Base-by-base conservation (phyloP, 2,888 invertebrate genomes). In the Dasysyrphus tricinctus region DNA sequence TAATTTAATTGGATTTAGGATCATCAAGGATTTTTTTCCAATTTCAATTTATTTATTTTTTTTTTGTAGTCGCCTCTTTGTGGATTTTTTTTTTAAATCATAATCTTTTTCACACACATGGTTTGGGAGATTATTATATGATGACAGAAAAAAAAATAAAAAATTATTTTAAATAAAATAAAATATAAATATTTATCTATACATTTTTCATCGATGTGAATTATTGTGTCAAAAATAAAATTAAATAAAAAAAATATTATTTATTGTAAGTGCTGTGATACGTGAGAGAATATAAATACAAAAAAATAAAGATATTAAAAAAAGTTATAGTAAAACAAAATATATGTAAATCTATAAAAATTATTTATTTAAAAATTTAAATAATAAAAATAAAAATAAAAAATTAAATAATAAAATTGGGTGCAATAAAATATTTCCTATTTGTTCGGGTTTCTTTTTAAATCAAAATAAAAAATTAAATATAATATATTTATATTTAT, bases 1-100 rank as follows among this genome's bases (percentile, higher is more conserved):
- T 85, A 85, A 85, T 80, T 85, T 85, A 80, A 85, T 85, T 85
- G 85, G 80, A 85, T 85, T 80, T 80, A 80, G 73, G 69, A 77
- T 80, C 80, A 85, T 80, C 73, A 76, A 80, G 80, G 85, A 85
- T 85, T 84, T 67, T 65, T 76, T 70, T 79, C 8, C 47, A 29
- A 54, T 51, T 74, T 16, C 29, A n/a, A 49, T 59, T 65, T n/a
- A 32, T 32, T 54, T 34, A 47, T 14, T 19, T 16, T 34, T 70
- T n/a, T 6, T 16, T 39, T 47, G 29, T n/a, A 2, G 19, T 24
- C 14, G n/a, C 2, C 14, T 56, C 14, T 9, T 37, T 56, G 12
- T 80, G 12, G 34, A 5, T 70, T 70, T 16, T 24, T 5, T 69
- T 59, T 59, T 37, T n/a, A n/a, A n/a, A n/a, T n/a, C 9, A 4